These are phyloP conservation scores for Eucidaris tribuloides DNA, from an alignment of 35 echinoderm and acorn worm genomes.

Conservation along the genomic window DNA sequence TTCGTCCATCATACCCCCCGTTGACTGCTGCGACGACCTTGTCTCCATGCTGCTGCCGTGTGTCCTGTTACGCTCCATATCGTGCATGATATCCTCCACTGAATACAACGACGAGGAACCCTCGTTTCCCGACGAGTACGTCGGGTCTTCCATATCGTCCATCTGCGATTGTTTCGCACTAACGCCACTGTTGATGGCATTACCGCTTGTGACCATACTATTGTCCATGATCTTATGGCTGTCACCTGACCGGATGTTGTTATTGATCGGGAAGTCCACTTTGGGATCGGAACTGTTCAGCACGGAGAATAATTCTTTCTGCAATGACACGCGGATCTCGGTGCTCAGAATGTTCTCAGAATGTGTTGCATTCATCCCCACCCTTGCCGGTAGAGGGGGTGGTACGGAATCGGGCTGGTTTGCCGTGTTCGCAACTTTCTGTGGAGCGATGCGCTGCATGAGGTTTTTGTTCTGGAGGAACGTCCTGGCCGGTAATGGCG, in stretches of 20 bases:
- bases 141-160: background rate
- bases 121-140: slow-evolving; percentile 23
- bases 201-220: background rate
- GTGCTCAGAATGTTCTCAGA: background rate
- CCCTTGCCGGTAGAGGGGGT: background rate
- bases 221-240: slow-evolving; percentile 29
- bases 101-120: slow-evolving; percentile 14
- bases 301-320: background rate
- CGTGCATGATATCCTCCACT: background rate
- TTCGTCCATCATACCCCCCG: background rate
- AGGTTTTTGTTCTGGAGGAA: background rate
- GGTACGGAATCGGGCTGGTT: background rate
- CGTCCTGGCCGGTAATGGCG: background rate
- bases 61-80: slow-evolving; percentile 9
- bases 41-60: slow-evolving; percentile 24
- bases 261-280: background rate
- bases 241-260: slow-evolving; percentile 28
- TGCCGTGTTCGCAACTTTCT: background rate
- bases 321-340: background rate
- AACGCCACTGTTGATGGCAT: background rate
- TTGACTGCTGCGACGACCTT: background rate
- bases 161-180: background rate
- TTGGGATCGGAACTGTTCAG: background rate
- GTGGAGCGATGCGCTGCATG: slow-evolving; percentile 2
- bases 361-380: background rate